Evolutionary conservation across 2,797 vertebrate species (phyloP).

Genomic region (Pipistrellus kuhlii): DNA sequence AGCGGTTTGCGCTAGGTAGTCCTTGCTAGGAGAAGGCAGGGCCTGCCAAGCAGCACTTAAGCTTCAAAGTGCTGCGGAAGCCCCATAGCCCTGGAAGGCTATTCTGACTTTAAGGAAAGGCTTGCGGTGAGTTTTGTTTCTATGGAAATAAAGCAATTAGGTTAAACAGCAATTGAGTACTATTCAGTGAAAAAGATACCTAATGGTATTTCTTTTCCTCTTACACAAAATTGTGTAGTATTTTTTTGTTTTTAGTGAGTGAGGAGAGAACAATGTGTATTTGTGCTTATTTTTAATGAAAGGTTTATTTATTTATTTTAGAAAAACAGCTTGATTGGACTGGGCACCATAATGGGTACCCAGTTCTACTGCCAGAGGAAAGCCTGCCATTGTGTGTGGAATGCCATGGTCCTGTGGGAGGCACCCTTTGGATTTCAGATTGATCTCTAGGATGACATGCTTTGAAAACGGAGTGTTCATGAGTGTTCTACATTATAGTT

Average conservation of each 20-base stretch:
- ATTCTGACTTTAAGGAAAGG: constrained; percentile 62
- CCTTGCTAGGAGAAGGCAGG: not conserved
- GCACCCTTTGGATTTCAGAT: constrained; percentile 7
- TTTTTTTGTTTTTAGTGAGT: not conserved
- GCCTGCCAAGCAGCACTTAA: not conserved
- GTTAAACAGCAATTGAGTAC: constrained; percentile 71
- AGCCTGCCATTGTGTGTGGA: not conserved
- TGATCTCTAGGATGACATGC: not conserved
- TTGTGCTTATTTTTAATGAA: constrained; percentile 36
- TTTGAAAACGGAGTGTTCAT: not conserved
- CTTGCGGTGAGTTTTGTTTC: constrained; percentile 73
- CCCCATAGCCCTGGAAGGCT: constrained; percentile 1
- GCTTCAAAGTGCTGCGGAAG: not conserved
- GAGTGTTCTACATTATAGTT: not conserved
- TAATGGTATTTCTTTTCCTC: constrained; percentile 50
- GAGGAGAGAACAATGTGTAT: not conserved
- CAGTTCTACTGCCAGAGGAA: not conserved
- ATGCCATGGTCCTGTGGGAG: not conserved
- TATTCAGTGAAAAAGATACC: constrained; percentile 63
- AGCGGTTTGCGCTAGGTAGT: too few relatives aligned
- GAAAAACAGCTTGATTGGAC: not conserved
- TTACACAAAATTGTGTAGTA: constrained; percentile 4
- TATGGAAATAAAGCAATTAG: constrained; percentile 75
- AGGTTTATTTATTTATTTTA: not conserved
- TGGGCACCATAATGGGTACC: not conserved